Evolutionary conservation across 2,888 invertebrate species (phyloP).

Genomic region (Galerucella pusilla): DNA sequence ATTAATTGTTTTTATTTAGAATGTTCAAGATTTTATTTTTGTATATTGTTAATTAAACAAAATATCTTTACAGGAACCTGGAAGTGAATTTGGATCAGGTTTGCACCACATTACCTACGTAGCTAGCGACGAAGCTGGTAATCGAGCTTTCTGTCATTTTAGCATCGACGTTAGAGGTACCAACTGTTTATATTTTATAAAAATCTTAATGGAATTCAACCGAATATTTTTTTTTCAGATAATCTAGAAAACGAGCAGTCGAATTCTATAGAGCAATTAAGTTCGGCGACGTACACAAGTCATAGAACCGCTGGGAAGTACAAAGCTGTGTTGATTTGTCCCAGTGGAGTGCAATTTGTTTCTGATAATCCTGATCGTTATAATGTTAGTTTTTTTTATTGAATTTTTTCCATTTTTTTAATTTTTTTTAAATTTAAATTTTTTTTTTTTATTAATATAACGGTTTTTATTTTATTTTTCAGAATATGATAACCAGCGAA

Average conservation of each 20-base stretch:
- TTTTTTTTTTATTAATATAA: no score
- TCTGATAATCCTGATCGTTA: conserved; percentile 54
- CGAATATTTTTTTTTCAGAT: conserved; percentile 39
- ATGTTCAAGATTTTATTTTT: background rate
- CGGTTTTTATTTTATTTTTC: conserved; percentile 38
- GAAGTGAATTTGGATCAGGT: conserved; percentile 70
- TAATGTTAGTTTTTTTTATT: conserved; percentile 51
- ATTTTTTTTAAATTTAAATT: background rate
- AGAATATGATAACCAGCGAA: conserved; percentile 54
- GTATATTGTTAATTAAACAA: background rate
- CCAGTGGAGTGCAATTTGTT: conserved; percentile 60
- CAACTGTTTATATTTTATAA: no score
- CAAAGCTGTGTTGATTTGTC: conserved; percentile 60
- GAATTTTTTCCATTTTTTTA: background rate
- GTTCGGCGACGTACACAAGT: conserved; percentile 40
- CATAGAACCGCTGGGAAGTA: conserved; percentile 48
- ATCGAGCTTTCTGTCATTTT: conserved; percentile 73
- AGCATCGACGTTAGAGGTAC: conserved; percentile 71
- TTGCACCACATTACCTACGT: conserved; percentile 73
- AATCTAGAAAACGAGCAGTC: conserved; percentile 44
- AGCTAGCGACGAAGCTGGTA: conserved; percentile 73
- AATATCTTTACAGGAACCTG: conserved; percentile 67
- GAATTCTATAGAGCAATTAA: conserved; percentile 39
- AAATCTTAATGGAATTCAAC: no score
- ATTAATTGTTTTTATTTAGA: no score